Conservation (phyloP, 1,140 invertebrate species). For the Neoseiulus cucumeris region DNA sequence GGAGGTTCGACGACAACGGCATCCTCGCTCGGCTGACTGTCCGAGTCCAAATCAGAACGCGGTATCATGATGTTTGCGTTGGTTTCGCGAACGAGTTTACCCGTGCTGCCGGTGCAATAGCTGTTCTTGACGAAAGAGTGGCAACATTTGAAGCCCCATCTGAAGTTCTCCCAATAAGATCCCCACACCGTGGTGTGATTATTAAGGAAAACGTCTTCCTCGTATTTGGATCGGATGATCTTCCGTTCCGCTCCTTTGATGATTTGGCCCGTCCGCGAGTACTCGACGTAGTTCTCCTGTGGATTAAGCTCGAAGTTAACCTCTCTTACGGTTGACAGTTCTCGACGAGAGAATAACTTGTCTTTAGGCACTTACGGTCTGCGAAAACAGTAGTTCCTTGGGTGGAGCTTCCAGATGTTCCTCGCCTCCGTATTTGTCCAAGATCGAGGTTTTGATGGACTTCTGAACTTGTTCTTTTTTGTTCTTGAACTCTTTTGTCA, state of each 20-base stretch:
- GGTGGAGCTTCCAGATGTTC: constrained; percentile 73
- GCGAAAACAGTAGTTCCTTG: constrained; percentile 62
- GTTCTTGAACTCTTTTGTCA: constrained; percentile 71
- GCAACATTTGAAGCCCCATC: constrained; percentile 93
- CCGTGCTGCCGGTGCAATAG: constrained; percentile 53
- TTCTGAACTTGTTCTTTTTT: constrained; percentile 70
- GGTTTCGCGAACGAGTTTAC: constrained; percentile 29
- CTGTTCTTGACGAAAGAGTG: constrained; percentile 68
- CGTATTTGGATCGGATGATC: constrained; percentile 66
- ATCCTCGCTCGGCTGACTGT: too few species aligned
- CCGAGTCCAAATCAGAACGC: too few species aligned
- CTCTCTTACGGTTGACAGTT: too few species aligned
- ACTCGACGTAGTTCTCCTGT: constrained; percentile 81
- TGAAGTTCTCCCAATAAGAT: constrained; percentile 71
- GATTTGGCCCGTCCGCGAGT: constrained; percentile 74
- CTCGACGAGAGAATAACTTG: too few species aligned
- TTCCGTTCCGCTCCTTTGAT: constrained; percentile 67
- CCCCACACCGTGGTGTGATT: constrained; percentile 91
- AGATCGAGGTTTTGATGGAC: constrained; percentile 46
- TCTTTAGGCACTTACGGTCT: constrained; percentile 38
- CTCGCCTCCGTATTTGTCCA: constrained; percentile 73
- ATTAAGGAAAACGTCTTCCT: constrained; percentile 78
- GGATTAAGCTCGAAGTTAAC: too few species aligned
- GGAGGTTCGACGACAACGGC: not conserved
- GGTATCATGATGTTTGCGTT: too few species aligned